Conservation (phyloP, 2,888 invertebrate genomes). For the Liopterus haemorrhoidalis region DNA sequence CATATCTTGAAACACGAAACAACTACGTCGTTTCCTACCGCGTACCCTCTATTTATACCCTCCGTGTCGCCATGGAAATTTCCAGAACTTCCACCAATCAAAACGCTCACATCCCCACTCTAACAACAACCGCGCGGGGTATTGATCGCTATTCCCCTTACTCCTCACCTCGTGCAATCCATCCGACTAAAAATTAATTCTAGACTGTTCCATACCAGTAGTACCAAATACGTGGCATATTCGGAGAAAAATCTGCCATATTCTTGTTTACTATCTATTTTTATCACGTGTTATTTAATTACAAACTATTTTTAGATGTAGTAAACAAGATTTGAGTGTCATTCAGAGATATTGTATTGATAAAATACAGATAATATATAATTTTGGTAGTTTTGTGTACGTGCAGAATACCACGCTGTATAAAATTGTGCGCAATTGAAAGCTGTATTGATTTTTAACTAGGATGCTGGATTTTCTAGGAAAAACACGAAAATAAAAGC, state of each 20-base stretch:
- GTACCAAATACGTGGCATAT: too few species aligned
- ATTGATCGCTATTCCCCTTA: constrained; percentile 17
- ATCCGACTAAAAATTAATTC: too few species aligned
- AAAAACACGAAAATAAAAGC: too few species aligned
- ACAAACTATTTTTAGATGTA: background rate
- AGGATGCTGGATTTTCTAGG: too few species aligned
- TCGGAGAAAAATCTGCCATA: background rate
- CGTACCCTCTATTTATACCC: constrained; percentile 14
- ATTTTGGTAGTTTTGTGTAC: background rate
- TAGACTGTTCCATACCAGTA: too few species aligned
- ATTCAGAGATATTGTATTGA: background rate
- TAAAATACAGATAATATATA: background rate
- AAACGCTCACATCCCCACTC: constrained; percentile 4
- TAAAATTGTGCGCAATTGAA: constrained; percentile 10
- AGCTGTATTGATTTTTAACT: constrained; percentile 12
- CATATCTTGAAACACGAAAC: constrained; percentile 15
- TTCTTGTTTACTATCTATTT: background rate
- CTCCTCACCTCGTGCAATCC: background rate
- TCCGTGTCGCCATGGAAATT: constrained; percentile 18
- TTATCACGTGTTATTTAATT: background rate
- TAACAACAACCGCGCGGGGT: constrained; percentile 4
- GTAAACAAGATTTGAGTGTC: background rate
- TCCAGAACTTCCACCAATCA: constrained; percentile 15
- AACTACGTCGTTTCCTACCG: constrained; percentile 10
- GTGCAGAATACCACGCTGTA: constrained; percentile 4